phyloP scores from a whole-genome alignment of 1,140 invertebrate genomes.

The Temnothorax longispinosus region DNA sequence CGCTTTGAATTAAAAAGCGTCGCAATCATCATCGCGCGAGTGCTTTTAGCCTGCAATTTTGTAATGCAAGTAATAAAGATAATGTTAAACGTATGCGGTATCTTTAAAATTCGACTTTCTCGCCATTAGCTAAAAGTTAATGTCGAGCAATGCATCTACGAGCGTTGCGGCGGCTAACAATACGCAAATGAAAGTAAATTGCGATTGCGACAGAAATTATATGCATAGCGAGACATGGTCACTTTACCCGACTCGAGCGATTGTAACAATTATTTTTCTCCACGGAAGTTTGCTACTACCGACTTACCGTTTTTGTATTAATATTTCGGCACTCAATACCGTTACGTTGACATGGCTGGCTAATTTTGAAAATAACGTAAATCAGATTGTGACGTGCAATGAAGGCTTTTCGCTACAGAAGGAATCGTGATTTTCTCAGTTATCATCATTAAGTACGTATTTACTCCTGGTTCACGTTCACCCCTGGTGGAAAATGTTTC shows the following conservation, averaged over 20 bases:
- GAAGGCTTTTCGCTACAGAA: not conserved
- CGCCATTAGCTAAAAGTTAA: conserved; percentile 14
- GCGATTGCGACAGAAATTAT: conserved; percentile 33
- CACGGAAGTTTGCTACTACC: too few species aligned
- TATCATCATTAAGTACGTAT: too few species aligned
- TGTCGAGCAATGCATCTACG: not conserved
- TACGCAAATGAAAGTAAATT: conserved; percentile 49
- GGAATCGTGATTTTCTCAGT: not conserved
- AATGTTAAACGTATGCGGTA: not conserved
- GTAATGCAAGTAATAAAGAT: not conserved
- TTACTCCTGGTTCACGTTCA: too few species aligned
- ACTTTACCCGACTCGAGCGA: not conserved
- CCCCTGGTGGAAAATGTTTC: too few species aligned
- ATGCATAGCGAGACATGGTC: not conserved
- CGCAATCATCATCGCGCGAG: not conserved
- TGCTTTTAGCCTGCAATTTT: conserved; percentile 30
- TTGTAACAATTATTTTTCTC: not conserved
- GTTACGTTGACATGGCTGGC: not conserved
- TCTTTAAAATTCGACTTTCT: conserved; percentile 31
- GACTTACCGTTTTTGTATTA: not conserved
- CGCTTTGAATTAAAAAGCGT: not conserved
- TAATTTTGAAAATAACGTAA: conserved; percentile 14
- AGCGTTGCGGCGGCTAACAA: conserved; percentile 9
- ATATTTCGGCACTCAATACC: conserved; percentile 10
- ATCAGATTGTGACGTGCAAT: not conserved